Percentiles rank a stretch among this genome's conserved stretches.
Evolutionary conservation across 2,113 vertebrate genomes (phyloP).

Genomic region (Podarcis muralis): DNA sequence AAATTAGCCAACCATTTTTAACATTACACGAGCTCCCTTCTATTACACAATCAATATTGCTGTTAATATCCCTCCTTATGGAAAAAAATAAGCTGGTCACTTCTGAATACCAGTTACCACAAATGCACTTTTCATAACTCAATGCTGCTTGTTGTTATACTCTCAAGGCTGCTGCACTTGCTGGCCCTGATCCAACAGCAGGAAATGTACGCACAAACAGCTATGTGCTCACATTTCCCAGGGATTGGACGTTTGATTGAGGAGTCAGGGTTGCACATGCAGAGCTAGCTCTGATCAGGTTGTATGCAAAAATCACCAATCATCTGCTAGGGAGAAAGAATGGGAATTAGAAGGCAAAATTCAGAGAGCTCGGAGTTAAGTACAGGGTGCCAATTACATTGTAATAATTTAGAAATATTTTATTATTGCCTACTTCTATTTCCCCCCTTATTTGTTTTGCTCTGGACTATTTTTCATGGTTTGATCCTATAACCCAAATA

Average conservation of each 20-base stretch:
- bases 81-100: not conserved
- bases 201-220: not conserved
- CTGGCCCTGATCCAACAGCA: not conserved
- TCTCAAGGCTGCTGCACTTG: not conserved
- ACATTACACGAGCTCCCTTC: not conserved
- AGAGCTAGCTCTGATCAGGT: not conserved
- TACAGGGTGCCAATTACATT: not conserved
- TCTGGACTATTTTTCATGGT: not conserved
- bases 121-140: not conserved
- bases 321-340: not conserved
- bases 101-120: not conserved
- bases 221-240: not conserved
- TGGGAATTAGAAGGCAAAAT: not conserved
- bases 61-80: not conserved
- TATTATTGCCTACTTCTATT: not conserved
- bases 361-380: not conserved
- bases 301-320: not conserved
- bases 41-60: not conserved
- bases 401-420: not conserved
- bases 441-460: not conserved
- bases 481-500: not conserved
- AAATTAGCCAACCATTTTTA: not conserved
- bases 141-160: not conserved
- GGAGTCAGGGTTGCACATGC: not conserved
- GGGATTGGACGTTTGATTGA: not conserved